Base-by-base conservation (phyloP, 2,888 invertebrate genomes). In the Synergus itoensis region DNA sequence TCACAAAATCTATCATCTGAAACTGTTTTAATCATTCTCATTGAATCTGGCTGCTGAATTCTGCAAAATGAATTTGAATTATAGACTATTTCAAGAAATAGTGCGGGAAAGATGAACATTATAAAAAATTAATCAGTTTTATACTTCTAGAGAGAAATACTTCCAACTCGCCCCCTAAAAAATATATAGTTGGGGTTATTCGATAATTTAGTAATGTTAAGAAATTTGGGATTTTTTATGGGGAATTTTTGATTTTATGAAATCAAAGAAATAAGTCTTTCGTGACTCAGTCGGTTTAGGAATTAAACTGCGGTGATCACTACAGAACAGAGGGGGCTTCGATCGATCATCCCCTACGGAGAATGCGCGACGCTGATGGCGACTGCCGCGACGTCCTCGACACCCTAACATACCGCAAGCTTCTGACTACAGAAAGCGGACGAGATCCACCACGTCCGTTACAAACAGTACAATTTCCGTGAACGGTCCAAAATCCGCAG, bases 341-440 rank as follows among this genome's bases (percentile, higher is more conserved):
- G 81, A 84, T 84, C 84, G 84, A 84, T 84, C 79, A 67, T 45
- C 63, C 60, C 69, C 69, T 48, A 82, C 73, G 40, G 77, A 36
- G 81, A 80, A 40, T 84, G 84, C 84, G 84, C 84, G 80, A 76
- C 73, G 63, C 77, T 80, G 80, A 83, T 84, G 81, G 79, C 82
- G 84, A 75, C 78, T 77, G 81, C 82, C 82, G 82, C 80, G 82
- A 82, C 82, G 80, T 82, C 79, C 79, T 77, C 82, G 81, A 84
- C 81, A 81, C 82, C 84, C 81, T 81, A 77, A 48, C 81, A 82
- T 79, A 60, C 73, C 48, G 36, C 43, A 82, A 40, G 63, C 76
- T 77, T 53, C 76, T 63, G 64, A 62, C 53, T 73, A 73, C 73
- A 73, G 73, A 79, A 73, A 79, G 65, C 79, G 81, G 78, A 80